Conservation (phyloP, 2,797 vertebrate species). For the Linurgus olivaceus region DNA sequence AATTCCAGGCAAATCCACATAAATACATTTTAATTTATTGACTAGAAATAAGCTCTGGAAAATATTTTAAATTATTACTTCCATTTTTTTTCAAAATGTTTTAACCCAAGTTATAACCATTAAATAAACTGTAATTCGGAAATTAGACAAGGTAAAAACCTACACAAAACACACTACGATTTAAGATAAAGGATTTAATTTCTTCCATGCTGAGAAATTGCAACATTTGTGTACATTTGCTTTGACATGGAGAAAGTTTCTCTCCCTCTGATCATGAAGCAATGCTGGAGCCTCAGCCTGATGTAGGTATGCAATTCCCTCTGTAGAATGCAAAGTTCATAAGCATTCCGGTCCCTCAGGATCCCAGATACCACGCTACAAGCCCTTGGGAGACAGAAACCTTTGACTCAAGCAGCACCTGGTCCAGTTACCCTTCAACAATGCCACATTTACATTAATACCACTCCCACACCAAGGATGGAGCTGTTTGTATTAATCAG, state of each 20-base stretch:
- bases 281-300: background rate
- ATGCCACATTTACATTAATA: background rate
- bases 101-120: background rate
- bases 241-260: background rate
- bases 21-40: background rate
- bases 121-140: background rate
- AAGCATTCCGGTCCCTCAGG: background rate
- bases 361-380: rapidly evolving
- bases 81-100: background rate
- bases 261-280: background rate
- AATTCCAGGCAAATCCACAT: background rate
- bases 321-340: background rate
- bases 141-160: background rate
- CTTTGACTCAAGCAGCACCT: background rate
- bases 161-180: background rate
- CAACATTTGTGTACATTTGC: background rate
- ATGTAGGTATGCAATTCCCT: background rate
- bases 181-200: background rate
- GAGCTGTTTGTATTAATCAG: background rate
- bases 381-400: background rate
- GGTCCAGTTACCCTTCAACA: background rate
- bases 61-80: background rate
- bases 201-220: background rate
- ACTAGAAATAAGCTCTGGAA: background rate
- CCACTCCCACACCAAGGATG: background rate